Conservation (phyloP, 2,797 vertebrate genomes). For the Octomys mimax region DNA sequence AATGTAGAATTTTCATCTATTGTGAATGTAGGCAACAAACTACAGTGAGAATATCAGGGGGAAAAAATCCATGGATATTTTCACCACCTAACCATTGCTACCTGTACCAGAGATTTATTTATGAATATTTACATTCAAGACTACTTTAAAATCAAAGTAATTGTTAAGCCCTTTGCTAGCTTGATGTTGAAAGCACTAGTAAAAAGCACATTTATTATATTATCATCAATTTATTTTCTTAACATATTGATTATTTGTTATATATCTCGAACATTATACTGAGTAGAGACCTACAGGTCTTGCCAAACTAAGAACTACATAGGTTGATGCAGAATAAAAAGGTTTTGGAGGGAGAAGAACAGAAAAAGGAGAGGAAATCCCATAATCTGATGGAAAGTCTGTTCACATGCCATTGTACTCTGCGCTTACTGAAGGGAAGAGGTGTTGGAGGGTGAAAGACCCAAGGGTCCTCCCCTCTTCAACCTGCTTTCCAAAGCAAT, state of each 20-base stretch:
- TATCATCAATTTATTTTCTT: constrained; percentile 34
- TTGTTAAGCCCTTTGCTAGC: constrained; percentile 61
- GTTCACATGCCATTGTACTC: neutral
- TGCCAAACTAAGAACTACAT: neutral
- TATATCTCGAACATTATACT: neutral
- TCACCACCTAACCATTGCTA: constrained; percentile 38
- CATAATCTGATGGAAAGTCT: neutral
- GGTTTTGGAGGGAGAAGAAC: neutral
- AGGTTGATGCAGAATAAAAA: neutral
- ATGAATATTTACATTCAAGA: constrained; percentile 62
- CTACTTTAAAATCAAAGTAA: constrained; percentile 64
- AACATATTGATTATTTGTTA: constrained; percentile 9
- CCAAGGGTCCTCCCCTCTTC: neutral
- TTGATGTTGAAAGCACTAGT: constrained; percentile 68
- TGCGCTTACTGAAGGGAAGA: neutral
- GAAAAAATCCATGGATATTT: constrained; percentile 54
- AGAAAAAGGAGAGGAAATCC: neutral
- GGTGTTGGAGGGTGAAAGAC: neutral
- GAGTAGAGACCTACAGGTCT: neutral
- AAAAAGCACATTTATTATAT: constrained; percentile 34
- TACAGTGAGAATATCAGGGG: neutral
- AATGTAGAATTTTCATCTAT: constrained; percentile 37
- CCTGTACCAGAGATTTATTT: constrained; percentile 63
- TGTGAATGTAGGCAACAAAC: constrained; percentile 17
- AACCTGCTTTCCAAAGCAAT: neutral